Evolutionary conservation across 2,113 vertebrate species (phyloP).

Genomic region (Plestiodon gilberti): DNA sequence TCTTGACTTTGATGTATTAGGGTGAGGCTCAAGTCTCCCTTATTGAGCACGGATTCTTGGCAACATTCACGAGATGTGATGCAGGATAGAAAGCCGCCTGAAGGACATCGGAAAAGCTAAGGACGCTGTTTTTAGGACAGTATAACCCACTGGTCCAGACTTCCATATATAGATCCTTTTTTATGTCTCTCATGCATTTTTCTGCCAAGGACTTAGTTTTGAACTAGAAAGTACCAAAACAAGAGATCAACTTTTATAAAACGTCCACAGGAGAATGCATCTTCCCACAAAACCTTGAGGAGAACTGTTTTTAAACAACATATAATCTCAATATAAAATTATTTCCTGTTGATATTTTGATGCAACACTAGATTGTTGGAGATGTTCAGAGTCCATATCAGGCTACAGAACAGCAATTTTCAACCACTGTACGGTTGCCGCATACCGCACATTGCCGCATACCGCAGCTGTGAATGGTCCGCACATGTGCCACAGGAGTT

Average conservation of each 20-base stretch:
- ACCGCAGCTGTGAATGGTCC: too few relatives aligned
- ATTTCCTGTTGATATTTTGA: neutral
- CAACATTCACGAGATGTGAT: slow-evolving; percentile 5
- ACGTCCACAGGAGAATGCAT: neutral
- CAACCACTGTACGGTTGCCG: too few relatives aligned
- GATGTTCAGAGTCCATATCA: too few relatives aligned
- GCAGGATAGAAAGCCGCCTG: slow-evolving; percentile 5
- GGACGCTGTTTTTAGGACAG: neutral
- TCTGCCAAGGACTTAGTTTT: neutral
- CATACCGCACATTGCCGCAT: too few relatives aligned
- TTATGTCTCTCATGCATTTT: neutral
- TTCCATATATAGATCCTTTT: neutral
- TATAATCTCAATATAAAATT: neutral
- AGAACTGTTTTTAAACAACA: neutral
- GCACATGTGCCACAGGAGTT: too few relatives aligned
- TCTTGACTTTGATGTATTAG: slow-evolving; percentile 54
- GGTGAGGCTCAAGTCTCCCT: slow-evolving; percentile 17
- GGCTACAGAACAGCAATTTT: too few relatives aligned
- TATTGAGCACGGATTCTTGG: slow-evolving; percentile 43
- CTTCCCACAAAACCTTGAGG: neutral
- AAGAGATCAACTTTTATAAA: neutral
- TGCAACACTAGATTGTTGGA: neutral
- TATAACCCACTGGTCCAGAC: neutral
- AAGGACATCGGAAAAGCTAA: slow-evolving; percentile 13
- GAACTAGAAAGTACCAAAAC: neutral